phyloP scores from a whole-genome alignment of 1,140 invertebrate genomes.

The Halictus rubicundus region DNA sequence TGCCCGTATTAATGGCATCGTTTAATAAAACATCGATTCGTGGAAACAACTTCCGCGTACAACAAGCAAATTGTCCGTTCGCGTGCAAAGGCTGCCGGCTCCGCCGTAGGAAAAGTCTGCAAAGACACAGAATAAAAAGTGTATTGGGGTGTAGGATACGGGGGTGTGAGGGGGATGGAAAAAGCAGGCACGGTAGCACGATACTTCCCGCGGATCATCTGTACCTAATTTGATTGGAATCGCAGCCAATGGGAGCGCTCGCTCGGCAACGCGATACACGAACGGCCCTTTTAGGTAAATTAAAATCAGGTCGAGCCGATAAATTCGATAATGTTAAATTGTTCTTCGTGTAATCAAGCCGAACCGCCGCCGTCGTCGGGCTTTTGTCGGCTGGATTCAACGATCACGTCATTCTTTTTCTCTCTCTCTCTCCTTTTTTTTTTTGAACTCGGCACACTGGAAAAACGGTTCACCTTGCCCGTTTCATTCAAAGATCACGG shows the following conservation, averaged over 20 bases:
- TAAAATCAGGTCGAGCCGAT: slow-evolving; percentile 18
- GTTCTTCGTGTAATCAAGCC: slow-evolving; percentile 2
- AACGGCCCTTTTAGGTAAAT: slow-evolving; percentile 33
- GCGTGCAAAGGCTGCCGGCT: slow-evolving; percentile 18
- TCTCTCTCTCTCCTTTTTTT: too few species aligned
- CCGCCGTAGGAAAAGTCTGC: neutral
- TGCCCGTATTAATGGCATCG: neutral
- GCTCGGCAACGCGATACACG: neutral
- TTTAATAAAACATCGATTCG: slow-evolving; percentile 7
- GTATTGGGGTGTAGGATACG: too few species aligned
- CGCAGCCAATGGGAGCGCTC: neutral
- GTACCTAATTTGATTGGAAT: slow-evolving; percentile 37
- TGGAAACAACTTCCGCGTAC: neutral
- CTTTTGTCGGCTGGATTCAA: neutral
- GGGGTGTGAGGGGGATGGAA: too few species aligned
- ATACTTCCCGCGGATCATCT: slow-evolving; percentile 18
- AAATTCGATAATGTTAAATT: slow-evolving; percentile 32
- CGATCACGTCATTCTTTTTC: neutral
- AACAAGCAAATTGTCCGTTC: slow-evolving; percentile 32
- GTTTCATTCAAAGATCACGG: too few species aligned
- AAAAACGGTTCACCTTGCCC: too few species aligned
- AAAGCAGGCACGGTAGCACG: neutral
- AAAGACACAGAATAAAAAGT: neutral
- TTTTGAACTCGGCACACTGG: too few species aligned
- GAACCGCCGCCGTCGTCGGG: too few species aligned